phyloP scores from a whole-genome alignment of 2,888 invertebrate genomes.

The Tetramorium bicarinatum region DNA sequence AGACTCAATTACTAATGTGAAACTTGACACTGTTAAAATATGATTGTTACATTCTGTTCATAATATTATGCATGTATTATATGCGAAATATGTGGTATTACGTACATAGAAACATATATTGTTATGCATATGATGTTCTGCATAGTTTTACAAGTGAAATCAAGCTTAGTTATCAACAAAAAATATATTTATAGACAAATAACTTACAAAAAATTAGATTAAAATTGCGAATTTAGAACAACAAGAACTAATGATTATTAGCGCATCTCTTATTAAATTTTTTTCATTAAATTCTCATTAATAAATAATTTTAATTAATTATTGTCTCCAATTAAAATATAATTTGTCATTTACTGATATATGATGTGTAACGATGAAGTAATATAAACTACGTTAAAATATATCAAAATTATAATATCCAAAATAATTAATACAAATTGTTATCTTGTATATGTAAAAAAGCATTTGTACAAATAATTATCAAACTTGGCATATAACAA shows the following conservation, averaged over 20 bases:
- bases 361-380: neutral
- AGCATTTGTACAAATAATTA: neutral
- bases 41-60: neutral
- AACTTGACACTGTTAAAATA: neutral
- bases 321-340: neutral
- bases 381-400: neutral
- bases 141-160: no score
- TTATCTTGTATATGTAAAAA: neutral
- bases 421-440: neutral
- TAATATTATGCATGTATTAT: no score
- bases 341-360: neutral
- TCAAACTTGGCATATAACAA: neutral
- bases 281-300: neutral
- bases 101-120: no score
- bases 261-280: no score
- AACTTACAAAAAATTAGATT: neutral
- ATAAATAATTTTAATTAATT: conserved; percentile 10
- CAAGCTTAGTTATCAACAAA: no score
- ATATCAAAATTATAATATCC: neutral
- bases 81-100: no score
- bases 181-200: neutral
- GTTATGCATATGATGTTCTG: no score
- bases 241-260: no score
- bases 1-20: neutral
- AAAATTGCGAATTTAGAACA: neutral